phyloP scores from a whole-genome alignment of 2,113 vertebrate species.

The Macroglossus sobrinus region DNA sequence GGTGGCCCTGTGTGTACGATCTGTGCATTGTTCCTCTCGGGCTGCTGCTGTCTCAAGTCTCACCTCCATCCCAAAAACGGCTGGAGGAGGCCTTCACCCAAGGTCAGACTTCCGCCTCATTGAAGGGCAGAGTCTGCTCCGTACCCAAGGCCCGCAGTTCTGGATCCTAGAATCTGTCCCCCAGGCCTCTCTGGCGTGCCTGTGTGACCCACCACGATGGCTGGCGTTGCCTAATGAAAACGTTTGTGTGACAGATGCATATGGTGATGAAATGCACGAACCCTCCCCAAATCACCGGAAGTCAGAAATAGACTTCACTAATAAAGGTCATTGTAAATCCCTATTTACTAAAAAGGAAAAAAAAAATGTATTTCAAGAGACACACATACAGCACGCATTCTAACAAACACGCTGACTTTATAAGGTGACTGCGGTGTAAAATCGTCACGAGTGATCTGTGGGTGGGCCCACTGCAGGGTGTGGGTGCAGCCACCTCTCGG shows the following conservation, averaged over 20 bases:
- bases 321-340: not conserved
- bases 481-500: not conserved
- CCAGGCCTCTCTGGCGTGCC: too few species aligned
- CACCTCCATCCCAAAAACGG: not conserved
- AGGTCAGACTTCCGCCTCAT: not conserved
- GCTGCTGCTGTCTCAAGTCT: not conserved
- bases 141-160: too few species aligned
- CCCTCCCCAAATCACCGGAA: not conserved
- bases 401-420: not conserved
- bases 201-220: fast-evolving
- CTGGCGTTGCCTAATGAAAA: not conserved
- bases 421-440: not conserved
- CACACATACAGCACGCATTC: not conserved
- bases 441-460: not conserved
- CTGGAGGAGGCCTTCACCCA: not conserved
- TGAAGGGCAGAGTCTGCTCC: not conserved
- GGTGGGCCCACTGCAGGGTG: fast-evolving
- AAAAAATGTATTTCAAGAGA: not conserved
- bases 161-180: not conserved
- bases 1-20: too few species aligned
- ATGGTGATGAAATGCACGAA: not conserved
- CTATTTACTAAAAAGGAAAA: not conserved
- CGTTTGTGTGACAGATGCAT: not conserved
- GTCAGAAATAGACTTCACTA: not conserved
- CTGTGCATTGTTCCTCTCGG: not conserved